phyloP scores from a whole-genome alignment of 2,113 vertebrate genomes.

The Centropus bengalensis region DNA sequence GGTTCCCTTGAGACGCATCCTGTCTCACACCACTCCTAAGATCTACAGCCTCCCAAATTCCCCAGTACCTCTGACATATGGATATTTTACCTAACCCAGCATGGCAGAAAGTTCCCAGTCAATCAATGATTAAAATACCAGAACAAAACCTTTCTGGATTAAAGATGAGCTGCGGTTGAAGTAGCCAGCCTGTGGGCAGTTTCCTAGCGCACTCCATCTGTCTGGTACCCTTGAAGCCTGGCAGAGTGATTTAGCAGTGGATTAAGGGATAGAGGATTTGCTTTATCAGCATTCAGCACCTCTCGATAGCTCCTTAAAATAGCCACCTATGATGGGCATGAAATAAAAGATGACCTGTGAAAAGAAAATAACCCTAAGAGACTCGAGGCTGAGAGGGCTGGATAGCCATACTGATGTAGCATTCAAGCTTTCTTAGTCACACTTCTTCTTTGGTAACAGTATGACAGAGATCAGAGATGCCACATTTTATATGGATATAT shows the following conservation, averaged over 20 bases:
- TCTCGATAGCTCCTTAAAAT: slow-evolving; percentile 51
- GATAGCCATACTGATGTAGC: neutral
- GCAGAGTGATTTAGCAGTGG: slow-evolving; percentile 56
- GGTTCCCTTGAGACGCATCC: slow-evolving; percentile 83
- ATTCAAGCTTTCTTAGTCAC: slow-evolving; percentile 52
- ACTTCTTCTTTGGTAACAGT: slow-evolving; percentile 32
- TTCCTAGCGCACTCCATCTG: slow-evolving; percentile 54
- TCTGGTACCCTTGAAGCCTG: slow-evolving; percentile 57
- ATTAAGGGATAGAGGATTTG: slow-evolving; percentile 65
- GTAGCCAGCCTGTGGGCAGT: slow-evolving; percentile 61
- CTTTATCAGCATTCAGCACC: slow-evolving; percentile 68
- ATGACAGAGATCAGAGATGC: slow-evolving; percentile 28
- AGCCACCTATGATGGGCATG: slow-evolving; percentile 41
- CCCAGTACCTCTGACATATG: slow-evolving; percentile 84
- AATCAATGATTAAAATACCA: slow-evolving; percentile 83
- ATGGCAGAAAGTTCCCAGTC: slow-evolving; percentile 80
- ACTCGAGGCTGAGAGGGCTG: neutral
- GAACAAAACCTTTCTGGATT: slow-evolving; percentile 74
- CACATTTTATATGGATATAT: neutral
- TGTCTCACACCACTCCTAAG: slow-evolving; percentile 77
- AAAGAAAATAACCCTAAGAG: slow-evolving; percentile 40
- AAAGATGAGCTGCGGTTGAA: slow-evolving; percentile 69
- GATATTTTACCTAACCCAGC: slow-evolving; percentile 84
- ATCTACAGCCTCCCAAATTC: slow-evolving; percentile 85
- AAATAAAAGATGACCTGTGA: slow-evolving; percentile 49